Conservation (phyloP, 2,113 vertebrate genomes). For the Myotis lucifugus region DNA sequence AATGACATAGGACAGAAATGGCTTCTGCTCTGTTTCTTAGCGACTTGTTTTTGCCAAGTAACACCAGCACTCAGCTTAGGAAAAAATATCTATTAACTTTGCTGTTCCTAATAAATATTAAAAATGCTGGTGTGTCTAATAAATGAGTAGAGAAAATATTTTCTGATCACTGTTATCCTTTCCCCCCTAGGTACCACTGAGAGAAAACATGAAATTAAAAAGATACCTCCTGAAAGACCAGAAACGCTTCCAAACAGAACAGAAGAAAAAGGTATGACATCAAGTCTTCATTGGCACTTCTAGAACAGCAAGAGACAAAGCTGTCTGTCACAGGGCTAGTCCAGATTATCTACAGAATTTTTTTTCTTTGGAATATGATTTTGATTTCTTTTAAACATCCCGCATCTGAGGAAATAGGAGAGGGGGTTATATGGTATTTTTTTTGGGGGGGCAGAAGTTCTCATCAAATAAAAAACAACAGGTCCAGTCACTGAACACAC, state of each 20-base stretch:
- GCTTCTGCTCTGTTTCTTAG: slow-evolving; percentile 48
- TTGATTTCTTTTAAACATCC: slow-evolving; percentile 45
- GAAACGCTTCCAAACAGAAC: slow-evolving; percentile 93
- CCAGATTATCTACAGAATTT: slow-evolving; percentile 27
- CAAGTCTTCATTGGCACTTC: slow-evolving; percentile 56
- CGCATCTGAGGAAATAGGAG: slow-evolving; percentile 34
- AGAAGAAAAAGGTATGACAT: slow-evolving; percentile 94
- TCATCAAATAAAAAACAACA: slow-evolving; percentile 43
- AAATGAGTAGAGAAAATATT: slow-evolving; percentile 26
- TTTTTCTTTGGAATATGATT: slow-evolving; percentile 11
- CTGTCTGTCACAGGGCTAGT: neutral
- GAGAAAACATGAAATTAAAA: slow-evolving; percentile 93
- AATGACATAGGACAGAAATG: slow-evolving; percentile 5
- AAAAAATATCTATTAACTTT: neutral
- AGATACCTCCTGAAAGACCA: slow-evolving; percentile 95
- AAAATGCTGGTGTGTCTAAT: slow-evolving; percentile 11
- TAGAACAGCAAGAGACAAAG: neutral
- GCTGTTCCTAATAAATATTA: slow-evolving; percentile 51
- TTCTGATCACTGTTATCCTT: slow-evolving; percentile 61
- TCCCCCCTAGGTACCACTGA: slow-evolving; percentile 86
- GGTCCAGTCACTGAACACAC: neutral
- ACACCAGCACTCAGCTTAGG: neutral
- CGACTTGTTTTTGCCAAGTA: neutral
- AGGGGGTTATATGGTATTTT: neutral
- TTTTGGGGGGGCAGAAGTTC: neutral